Evolutionary conservation across 2,797 vertebrate species (phyloP).

Genomic region (Orestias chungarensis): DNA sequence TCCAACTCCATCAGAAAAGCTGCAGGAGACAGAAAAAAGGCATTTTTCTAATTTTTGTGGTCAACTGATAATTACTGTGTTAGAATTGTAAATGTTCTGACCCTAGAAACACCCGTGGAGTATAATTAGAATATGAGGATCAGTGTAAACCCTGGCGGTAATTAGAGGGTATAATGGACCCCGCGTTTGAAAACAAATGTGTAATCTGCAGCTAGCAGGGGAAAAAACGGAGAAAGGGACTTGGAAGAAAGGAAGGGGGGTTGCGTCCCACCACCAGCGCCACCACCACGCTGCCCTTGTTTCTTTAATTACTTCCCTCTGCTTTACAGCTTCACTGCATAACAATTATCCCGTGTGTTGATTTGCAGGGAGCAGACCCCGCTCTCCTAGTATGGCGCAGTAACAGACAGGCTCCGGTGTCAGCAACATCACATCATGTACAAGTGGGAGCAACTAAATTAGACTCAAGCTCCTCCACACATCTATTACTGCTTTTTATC

Average conservation of each 20-base stretch:
- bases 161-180: conserved; percentile 43
- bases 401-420: conserved; percentile 56
- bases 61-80: conserved; percentile 53
- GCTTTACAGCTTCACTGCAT: conserved; percentile 76
- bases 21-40: conserved; percentile 22
- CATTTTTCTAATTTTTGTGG: conserved; percentile 44
- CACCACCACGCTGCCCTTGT: conserved; percentile 70
- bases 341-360: conserved; percentile 73
- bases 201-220: conserved; percentile 50
- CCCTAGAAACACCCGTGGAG: conserved; percentile 49
- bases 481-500: conserved; percentile 25
- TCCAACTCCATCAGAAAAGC: conserved; percentile 27
- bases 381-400: conserved; percentile 36
- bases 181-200: conserved; percentile 12
- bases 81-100: conserved; percentile 56
- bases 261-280: conserved; percentile 39
- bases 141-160: conserved; percentile 52
- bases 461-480: conserved; percentile 26
- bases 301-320: conserved; percentile 80
- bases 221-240: conserved; percentile 23
- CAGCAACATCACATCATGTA: conserved; percentile 58
- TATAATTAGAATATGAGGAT: conserved; percentile 60
- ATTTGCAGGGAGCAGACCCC: conserved; percentile 62
- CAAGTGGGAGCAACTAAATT: conserved; percentile 47
- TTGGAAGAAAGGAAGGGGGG: conserved; percentile 48